These are phyloP conservation scores for Chrysemys picta DNA, from an alignment of 2,113 vertebrate species.

Conservation along the genomic window DNA sequence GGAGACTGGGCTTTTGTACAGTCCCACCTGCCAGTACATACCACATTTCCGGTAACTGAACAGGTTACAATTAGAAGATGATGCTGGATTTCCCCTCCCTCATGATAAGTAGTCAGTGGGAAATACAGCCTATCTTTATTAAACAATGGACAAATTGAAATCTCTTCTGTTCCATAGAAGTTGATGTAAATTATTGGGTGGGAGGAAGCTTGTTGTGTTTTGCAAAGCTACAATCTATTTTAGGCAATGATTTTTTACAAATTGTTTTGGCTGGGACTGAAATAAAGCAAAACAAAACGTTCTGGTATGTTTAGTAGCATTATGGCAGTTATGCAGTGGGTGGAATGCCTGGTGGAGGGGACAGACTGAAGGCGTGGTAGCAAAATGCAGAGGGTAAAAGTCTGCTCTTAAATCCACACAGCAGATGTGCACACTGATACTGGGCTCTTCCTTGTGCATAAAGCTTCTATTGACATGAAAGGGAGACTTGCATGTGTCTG, in stretches of 20 bases:
- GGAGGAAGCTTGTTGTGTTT: not conserved
- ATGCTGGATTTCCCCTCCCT: conserved; percentile 6
- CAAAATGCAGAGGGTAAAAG: not conserved
- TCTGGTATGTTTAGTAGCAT: not conserved
- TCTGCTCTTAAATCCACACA: not conserved
- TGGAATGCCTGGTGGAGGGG: not conserved
- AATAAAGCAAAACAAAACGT: not conserved
- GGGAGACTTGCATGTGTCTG: not conserved
- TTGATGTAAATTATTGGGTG: not conserved
- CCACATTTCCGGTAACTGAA: conserved; percentile 1
- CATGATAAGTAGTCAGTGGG: not conserved
- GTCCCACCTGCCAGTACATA: not conserved
- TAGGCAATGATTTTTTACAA: conserved; percentile 14
- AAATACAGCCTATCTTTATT: not conserved
- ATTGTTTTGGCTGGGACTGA: not conserved
- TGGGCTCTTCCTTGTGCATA: not conserved
- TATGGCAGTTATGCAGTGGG: not conserved
- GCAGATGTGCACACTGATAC: not conserved
- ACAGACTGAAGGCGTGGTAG: not conserved
- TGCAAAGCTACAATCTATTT: conserved; percentile 22
- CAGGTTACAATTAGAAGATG: not conserved
- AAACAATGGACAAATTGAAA: conserved; percentile 17
- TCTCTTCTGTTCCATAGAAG: conserved; percentile 29
- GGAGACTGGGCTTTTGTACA: not conserved
- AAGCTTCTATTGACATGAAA: not conserved